These are phyloP conservation scores for Lithobates pipiens DNA, from an alignment of 2,797 vertebrate species.

Conservation along the genomic window DNA sequence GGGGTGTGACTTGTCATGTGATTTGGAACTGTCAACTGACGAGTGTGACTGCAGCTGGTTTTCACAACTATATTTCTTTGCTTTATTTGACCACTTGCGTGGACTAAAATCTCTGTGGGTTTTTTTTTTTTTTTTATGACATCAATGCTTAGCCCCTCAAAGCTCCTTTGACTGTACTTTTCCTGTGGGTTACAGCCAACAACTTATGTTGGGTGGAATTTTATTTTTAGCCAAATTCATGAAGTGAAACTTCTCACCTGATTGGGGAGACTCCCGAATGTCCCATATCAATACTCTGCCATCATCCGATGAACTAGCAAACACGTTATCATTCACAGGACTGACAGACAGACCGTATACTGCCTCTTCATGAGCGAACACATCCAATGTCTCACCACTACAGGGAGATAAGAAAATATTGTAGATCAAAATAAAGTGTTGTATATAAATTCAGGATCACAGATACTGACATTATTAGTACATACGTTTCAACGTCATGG, in stretches of 20 bases:
- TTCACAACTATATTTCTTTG: no score
- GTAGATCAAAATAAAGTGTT: background rate
- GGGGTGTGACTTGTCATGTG: no score
- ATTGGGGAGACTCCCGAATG: slow-evolving; percentile 91
- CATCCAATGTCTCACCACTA: slow-evolving; percentile 93
- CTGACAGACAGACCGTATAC: slow-evolving; percentile 97
- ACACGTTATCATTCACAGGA: slow-evolving; percentile 97
- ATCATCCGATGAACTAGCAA: slow-evolving; percentile 97
- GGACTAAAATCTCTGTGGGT: no score
- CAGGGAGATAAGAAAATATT: slow-evolving; percentile 53
- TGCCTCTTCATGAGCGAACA: slow-evolving; percentile 96
- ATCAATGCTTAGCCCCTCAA: no score
- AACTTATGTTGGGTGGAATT: background rate
- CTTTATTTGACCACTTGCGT: no score
- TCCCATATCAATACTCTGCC: slow-evolving; percentile 98
- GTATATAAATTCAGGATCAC: background rate
- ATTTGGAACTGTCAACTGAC: no score
- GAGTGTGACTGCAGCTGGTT: no score
- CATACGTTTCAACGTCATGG: slow-evolving; percentile 95
- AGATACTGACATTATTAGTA: background rate
- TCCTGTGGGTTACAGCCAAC: background rate
- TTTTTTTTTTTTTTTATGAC: no score
- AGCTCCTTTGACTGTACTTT: no score
- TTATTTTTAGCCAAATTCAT: background rate
- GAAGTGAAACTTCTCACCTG: slow-evolving; percentile 78